Evolutionary conservation across 2,888 invertebrate genomes (phyloP), one percentile per base, ranked within the genome.

Genomic region (Beris morrisii): DNA sequence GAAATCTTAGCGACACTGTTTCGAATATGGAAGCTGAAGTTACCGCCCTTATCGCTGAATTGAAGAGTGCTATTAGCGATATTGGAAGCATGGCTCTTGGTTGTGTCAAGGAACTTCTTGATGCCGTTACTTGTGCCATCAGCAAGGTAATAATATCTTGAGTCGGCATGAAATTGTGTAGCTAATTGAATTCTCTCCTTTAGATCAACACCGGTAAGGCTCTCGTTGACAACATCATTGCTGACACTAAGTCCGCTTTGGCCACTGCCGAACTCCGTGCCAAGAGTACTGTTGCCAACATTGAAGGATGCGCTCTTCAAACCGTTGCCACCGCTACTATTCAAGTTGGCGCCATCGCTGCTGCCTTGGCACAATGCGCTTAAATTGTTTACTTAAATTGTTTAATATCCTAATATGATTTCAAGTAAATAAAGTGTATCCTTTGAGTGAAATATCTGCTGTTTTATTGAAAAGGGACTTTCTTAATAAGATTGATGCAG

Each of bases 261-360:
- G 12, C 46, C 50, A 64, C 22, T 12, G 54, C 64, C 13, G 13
- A 64, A 38, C 6, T 30, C 30, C 54, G 44, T 15, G 43, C 64
- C 15, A n/a, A 53, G 31, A 7, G 4, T 0, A 28, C 46, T n/a
- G 4, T 64, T 44, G 32, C 44, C 45, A 64, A 2, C 5, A 32
- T 46, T 54, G 55, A 64, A 61, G 61, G 61, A 61, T 61, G 61
- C 15, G 31, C 61, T 22, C 3, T 61, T 15, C 61, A 61, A 61
- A 61, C 52, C n/a, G 61, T 43, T 45, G 32, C 52, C 11, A 61
- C 50, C 11, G 61, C 61, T 22, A 28, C 38, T 11, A 15, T 15
- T 11, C 61, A 61, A 38, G 12, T 61, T 38, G 15, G 38, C 5
- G 11, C 12, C 7, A 11, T 61, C 28, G 46, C 31, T 12, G 11